These are phyloP conservation scores for Harpalus rufipes DNA, from an alignment of 2,888 invertebrate species.

Conservation along the genomic window DNA sequence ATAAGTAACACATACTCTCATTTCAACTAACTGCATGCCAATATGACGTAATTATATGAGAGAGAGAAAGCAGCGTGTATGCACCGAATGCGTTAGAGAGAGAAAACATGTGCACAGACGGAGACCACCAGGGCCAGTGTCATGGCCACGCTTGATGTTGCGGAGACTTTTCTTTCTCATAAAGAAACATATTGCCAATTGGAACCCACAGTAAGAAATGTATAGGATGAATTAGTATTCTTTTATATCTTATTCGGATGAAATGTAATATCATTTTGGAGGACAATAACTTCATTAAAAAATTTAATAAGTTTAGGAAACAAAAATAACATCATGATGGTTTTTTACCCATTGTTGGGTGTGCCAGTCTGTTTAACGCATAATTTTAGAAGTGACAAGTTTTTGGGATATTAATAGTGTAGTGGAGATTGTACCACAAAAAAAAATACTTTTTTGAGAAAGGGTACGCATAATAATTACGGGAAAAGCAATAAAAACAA, in stretches of 20 bases:
- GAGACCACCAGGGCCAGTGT: constrained; percentile 29
- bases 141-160: constrained; percentile 22
- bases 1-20: constrained; percentile 36
- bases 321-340: not conserved
- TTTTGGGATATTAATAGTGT: too few species aligned
- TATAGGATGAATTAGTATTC: not conserved
- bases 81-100: not conserved
- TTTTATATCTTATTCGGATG: not conserved
- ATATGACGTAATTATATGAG: constrained; percentile 20
- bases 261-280: not conserved
- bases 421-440: too few species aligned
- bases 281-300: not conserved
- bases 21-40: constrained; percentile 21
- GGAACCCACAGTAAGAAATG: not conserved
- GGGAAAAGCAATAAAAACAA: too few species aligned
- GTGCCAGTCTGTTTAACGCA: not conserved
- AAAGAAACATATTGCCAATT: not conserved
- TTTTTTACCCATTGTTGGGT: not conserved
- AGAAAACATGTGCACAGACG: not conserved
- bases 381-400: too few species aligned
- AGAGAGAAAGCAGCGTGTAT: not conserved
- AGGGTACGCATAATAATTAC: too few species aligned
- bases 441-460: too few species aligned
- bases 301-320: not conserved
- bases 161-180: constrained; percentile 3